Evolutionary conservation across 2,888 invertebrate species (phyloP).

Genomic region (Blastobasis lacticolella): DNA sequence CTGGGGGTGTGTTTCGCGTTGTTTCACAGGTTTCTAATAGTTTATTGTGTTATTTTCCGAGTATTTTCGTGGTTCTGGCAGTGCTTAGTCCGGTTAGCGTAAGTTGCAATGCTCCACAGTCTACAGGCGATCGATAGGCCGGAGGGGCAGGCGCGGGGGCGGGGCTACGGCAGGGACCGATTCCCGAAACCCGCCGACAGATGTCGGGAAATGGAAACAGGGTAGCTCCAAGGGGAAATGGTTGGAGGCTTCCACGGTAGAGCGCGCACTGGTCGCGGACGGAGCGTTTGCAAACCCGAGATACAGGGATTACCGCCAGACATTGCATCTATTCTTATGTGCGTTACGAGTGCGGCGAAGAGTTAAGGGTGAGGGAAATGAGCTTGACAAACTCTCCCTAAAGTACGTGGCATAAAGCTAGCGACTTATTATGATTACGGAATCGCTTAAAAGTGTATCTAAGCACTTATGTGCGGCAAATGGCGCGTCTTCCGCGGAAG

Average conservation of each 20-base stretch:
- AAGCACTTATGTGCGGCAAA: too few species aligned
- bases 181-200: constrained; percentile 44
- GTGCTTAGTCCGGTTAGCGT: constrained; percentile 50
- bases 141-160: constrained; percentile 23
- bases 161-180: constrained; percentile 23
- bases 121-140: constrained; percentile 52
- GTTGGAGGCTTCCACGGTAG: constrained; percentile 12
- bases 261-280: background rate
- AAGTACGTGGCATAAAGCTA: too few species aligned
- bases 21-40: constrained; percentile 9
- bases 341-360: too few species aligned
- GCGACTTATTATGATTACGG: too few species aligned
- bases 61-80: constrained; percentile 37
- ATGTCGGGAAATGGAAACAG: constrained; percentile 40
- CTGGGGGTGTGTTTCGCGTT: background rate
- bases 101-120: constrained; percentile 40
- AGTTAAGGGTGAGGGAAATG: too few species aligned
- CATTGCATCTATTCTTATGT: too few species aligned
- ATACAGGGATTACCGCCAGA: too few species aligned
- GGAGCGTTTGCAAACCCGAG: too few species aligned
- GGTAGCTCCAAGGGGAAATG: constrained; percentile 21
- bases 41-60: constrained; percentile 36
- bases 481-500: too few species aligned
- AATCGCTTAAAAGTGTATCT: too few species aligned
- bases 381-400: too few species aligned